These are phyloP conservation scores for Leptobrachium ailaonicum DNA, from an alignment of 2,113 vertebrate genomes.

Conservation along the genomic window DNA sequence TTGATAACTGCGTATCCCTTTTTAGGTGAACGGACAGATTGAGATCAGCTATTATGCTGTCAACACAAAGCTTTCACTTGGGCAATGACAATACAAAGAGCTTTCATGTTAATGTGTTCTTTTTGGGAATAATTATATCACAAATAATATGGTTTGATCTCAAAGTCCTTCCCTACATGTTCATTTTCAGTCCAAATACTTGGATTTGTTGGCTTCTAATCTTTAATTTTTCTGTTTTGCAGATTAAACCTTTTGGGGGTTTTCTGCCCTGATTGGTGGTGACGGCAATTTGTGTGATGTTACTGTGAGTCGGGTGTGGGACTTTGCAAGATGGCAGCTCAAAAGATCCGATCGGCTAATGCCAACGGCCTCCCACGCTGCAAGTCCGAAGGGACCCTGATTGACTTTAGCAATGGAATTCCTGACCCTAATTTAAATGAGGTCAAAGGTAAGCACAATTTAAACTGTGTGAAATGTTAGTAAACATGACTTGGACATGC, in stretches of 20 bases:
- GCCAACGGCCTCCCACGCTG: constrained; percentile 83
- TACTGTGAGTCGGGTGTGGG: background rate
- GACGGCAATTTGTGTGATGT: background rate
- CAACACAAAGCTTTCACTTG: too few species aligned
- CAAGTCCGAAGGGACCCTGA: constrained; percentile 90
- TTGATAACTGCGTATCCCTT: too few species aligned
- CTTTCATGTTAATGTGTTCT: too few species aligned
- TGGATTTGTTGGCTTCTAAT: background rate
- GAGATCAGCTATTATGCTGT: too few species aligned
- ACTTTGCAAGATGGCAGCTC: constrained; percentile 80
- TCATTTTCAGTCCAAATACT: too few species aligned
- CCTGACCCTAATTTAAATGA: constrained; percentile 79
- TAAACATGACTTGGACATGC: too few species aligned
- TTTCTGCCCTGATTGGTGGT: background rate
- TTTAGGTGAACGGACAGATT: too few species aligned
- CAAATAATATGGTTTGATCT: too few species aligned
- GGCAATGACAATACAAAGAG: too few species aligned
- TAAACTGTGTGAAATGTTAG: background rate
- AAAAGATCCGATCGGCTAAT: constrained; percentile 87
- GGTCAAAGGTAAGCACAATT: constrained; percentile 79
- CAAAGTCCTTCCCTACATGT: too few species aligned
- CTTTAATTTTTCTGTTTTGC: background rate
- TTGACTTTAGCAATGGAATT: constrained; percentile 81
- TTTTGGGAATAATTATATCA: too few species aligned
- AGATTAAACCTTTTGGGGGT: background rate